Evolutionary conservation across 2,113 vertebrate species (phyloP).

Genomic region (Chaetura pelagica): DNA sequence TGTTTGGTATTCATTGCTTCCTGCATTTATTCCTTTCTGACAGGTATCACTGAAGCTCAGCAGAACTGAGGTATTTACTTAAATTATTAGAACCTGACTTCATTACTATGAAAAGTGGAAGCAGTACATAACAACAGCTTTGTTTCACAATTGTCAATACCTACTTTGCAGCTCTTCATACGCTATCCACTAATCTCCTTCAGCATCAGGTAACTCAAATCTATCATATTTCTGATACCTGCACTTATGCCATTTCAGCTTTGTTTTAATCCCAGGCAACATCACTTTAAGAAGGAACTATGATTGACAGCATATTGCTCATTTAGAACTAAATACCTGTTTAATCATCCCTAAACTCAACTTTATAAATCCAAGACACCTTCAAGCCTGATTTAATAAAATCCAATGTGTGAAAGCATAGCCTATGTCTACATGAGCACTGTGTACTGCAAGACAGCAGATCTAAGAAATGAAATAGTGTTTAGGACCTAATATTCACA

Average conservation of each 20-base stretch:
- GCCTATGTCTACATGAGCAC: not conserved
- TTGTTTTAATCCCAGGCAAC: slow-evolving; percentile 16
- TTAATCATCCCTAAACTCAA: not conserved
- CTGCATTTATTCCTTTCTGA: not conserved
- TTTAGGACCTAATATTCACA: not conserved
- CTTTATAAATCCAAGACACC: not conserved
- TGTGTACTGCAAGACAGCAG: not conserved
- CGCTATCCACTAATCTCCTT: slow-evolving; percentile 2
- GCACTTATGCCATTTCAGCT: not conserved
- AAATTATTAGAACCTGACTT: slow-evolving; percentile 13
- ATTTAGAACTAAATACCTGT: not conserved
- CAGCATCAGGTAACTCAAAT: slow-evolving; percentile 7
- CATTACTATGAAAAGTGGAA: slow-evolving; percentile 19
- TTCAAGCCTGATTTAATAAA: not conserved
- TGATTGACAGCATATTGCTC: not conserved
- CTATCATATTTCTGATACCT: slow-evolving; percentile 15
- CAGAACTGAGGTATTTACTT: slow-evolving; percentile 6
- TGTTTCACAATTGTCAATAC: slow-evolving; percentile 7
- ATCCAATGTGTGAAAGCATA: not conserved
- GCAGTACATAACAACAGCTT: slow-evolving; percentile 33
- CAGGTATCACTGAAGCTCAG: not conserved
- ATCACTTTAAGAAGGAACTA: not conserved
- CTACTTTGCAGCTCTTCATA: not conserved
- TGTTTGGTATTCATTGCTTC: not conserved
- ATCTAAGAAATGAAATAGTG: not conserved